Evolutionary conservation across 2,888 invertebrate species (phyloP).

Genomic region (Pemphredon lugubris): DNA sequence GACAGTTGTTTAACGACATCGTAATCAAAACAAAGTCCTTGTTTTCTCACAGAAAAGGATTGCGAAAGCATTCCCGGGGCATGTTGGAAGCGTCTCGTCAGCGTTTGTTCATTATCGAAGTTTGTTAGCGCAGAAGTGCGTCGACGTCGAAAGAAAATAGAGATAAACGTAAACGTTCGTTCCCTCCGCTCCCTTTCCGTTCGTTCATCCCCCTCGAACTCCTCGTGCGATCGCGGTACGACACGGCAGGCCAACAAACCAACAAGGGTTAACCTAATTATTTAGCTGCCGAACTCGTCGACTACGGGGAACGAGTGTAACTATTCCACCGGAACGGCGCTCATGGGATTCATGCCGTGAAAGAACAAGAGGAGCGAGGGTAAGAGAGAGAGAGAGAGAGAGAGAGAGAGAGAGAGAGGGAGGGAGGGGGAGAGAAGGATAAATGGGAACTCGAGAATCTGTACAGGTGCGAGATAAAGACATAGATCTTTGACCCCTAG

Average conservation of each 20-base stretch:
- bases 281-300: slow-evolving; percentile 70
- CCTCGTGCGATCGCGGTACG: slow-evolving; percentile 45
- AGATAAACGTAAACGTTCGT: slow-evolving; percentile 45
- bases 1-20: slow-evolving; percentile 7
- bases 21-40: slow-evolving; percentile 16
- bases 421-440: neutral
- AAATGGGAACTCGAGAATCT: slow-evolving; percentile 30
- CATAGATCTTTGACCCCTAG: slow-evolving; percentile 21
- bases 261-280: slow-evolving; percentile 75
- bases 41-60: neutral
- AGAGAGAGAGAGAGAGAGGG: neutral
- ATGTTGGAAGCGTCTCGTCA: slow-evolving; percentile 43
- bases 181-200: slow-evolving; percentile 29
- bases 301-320: slow-evolving; percentile 66
- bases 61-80: neutral
- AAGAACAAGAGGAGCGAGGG: slow-evolving; percentile 17
- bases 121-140: slow-evolving; percentile 44
- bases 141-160: slow-evolving; percentile 33
- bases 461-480: slow-evolving; percentile 33
- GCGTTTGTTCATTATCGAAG: slow-evolving; percentile 55
- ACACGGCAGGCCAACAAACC: slow-evolving; percentile 55
- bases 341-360: no score
- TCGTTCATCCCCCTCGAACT: slow-evolving; percentile 27
- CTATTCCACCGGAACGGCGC: slow-evolving; percentile 72
- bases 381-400: slow-evolving; percentile 12